phyloP scores from a whole-genome alignment of 2,113 vertebrate genomes.

The Dunckerocampus dactyliophorus region DNA sequence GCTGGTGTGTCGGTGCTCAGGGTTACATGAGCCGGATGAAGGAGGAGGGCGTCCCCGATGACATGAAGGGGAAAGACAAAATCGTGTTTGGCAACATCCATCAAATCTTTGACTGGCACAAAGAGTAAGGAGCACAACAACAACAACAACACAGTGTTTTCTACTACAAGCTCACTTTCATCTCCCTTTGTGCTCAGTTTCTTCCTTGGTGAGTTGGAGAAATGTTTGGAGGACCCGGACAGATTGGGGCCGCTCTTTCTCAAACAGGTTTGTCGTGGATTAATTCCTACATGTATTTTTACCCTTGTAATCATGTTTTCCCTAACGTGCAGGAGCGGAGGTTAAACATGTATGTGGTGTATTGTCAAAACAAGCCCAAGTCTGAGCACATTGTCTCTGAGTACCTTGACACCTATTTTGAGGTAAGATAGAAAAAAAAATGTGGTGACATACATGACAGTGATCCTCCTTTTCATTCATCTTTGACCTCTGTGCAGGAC shows the following conservation, averaged over 20 bases:
- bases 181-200: conserved; percentile 73
- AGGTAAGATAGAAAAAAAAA: conserved; percentile 73
- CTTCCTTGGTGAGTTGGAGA: conserved; percentile 94
- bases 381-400: conserved; percentile 97
- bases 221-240: conserved; percentile 96
- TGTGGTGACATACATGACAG: neutral
- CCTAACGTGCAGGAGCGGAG: conserved; percentile 81
- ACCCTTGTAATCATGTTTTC: neutral
- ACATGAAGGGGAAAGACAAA: conserved; percentile 99
- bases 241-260: conserved; percentile 90
- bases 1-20: conserved; percentile 55
- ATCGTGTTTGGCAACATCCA: conserved; percentile 98
- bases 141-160: neutral
- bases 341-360: conserved; percentile 97
- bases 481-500: conserved; percentile 72
- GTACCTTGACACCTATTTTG: conserved; percentile 96
- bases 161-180: neutral
- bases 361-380: conserved; percentile 99
- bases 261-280: conserved; percentile 82
- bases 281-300: neutral
- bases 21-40: conserved; percentile 97
- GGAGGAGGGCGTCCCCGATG: conserved; percentile 93
- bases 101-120: conserved; percentile 98
- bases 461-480: neutral
- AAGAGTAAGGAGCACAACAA: conserved; percentile 80